These are phyloP conservation scores for Lottia scabra DNA, from an alignment of 2,888 invertebrate genomes.

Conservation along the genomic window DNA sequence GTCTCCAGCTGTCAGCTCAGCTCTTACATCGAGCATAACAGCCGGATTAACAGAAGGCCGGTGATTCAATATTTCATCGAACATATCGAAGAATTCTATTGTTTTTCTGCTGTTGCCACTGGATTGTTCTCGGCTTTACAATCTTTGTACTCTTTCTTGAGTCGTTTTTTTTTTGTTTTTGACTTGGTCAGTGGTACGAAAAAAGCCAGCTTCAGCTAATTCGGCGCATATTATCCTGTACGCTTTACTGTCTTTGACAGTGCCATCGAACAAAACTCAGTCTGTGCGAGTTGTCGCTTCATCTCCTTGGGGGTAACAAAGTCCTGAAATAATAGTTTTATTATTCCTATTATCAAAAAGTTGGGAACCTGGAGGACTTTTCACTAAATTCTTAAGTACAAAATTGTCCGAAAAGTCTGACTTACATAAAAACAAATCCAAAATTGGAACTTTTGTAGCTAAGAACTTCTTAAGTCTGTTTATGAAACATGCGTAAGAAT, in stretches of 20 bases:
- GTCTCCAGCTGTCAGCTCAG: neutral
- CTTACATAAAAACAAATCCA: no score
- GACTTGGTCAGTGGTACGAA: neutral
- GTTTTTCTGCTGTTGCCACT: neutral
- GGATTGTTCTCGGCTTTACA: neutral
- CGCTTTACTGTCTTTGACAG: neutral
- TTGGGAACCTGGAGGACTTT: no score
- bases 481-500: no score
- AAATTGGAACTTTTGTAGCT: no score
- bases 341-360: no score
- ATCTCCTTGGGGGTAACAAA: no score
- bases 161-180: neutral
- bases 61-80: neutral
- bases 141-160: neutral
- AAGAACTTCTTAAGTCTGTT: no score
- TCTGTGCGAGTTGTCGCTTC: no score
- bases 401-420: no score
- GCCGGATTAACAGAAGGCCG: neutral
- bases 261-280: neutral
- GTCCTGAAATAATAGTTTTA: no score
- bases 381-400: no score
- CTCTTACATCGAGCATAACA: neutral
- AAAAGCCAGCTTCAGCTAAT: neutral
- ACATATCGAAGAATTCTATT: neutral
- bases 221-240: neutral